These are phyloP conservation scores for Apteryx owenii DNA, from an alignment of 2,113 vertebrate genomes.

Conservation along the genomic window DNA sequence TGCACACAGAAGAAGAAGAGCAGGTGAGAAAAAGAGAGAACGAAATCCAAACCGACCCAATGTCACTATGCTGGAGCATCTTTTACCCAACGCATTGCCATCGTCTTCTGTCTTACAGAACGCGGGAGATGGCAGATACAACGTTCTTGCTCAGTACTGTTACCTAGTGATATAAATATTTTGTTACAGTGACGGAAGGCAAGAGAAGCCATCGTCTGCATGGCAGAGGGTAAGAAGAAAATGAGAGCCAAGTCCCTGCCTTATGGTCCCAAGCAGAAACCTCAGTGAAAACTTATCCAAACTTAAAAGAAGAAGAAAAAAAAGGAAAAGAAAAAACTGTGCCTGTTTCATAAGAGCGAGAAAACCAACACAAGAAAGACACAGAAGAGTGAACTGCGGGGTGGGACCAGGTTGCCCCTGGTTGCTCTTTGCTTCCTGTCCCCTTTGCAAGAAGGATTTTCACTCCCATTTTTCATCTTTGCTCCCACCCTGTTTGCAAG, in stretches of 20 bases:
- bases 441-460: not conserved
- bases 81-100: not conserved
- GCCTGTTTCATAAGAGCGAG: not conserved
- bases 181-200: not conserved
- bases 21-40: not conserved
- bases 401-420: not conserved
- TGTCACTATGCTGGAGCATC: not conserved
- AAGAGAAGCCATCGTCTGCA: not conserved
- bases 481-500: no score
- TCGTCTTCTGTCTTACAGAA: not conserved
- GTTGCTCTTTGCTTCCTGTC: not conserved
- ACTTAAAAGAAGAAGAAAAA: not conserved
- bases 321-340: no score
- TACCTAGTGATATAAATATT: not conserved
- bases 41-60: rapidly evolving
- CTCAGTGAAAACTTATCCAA: not conserved
- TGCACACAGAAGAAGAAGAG: not conserved
- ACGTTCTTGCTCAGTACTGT: not conserved
- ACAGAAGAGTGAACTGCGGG: not conserved
- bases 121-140: not conserved
- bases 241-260: not conserved
- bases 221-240: not conserved
- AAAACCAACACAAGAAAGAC: not conserved
- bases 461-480: not conserved
- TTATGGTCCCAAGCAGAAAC: not conserved